phyloP scores from a whole-genome alignment of 2,113 vertebrate genomes.

The Onychostoma macrolepis region DNA sequence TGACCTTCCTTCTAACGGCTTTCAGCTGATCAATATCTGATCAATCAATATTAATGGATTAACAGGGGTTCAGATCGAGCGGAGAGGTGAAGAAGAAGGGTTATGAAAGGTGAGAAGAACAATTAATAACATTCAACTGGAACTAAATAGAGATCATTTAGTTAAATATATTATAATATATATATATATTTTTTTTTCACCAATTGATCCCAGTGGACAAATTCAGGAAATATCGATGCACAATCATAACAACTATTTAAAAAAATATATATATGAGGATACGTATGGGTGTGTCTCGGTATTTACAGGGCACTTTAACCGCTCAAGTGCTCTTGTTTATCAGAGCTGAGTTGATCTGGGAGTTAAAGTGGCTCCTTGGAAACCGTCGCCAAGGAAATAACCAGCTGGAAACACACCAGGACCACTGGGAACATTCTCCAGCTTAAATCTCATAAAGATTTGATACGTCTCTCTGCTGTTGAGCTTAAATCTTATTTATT shows the following conservation, averaged over 20 bases:
- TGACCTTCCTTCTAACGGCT: background rate
- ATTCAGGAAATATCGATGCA: background rate
- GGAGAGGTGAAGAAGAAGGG: background rate
- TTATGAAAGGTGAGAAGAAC: background rate
- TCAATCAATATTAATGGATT: background rate
- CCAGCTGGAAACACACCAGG: constrained; percentile 45
- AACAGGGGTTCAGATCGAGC: background rate
- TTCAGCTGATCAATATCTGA: background rate
- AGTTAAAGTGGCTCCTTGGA: constrained; percentile 50
- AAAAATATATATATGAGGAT: background rate
- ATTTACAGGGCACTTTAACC: constrained; percentile 4
- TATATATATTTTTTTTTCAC: no score
- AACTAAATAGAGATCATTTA: background rate
- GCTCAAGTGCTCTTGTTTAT: constrained; percentile 51
- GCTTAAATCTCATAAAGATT: constrained; percentile 45
- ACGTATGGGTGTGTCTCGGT: constrained; percentile 9
- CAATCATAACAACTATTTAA: background rate
- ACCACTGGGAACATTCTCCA: constrained; percentile 53
- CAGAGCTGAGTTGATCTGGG: constrained; percentile 53
- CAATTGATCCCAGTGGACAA: no score
- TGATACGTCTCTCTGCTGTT: constrained; percentile 47
- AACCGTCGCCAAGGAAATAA: constrained; percentile 59
- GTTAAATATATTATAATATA: no score
- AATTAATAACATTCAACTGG: background rate
- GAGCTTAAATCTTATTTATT: constrained; percentile 48